These are phyloP conservation scores for Ctenomys sociabilis DNA, from an alignment of 2,113 vertebrate genomes.

Conservation along the genomic window DNA sequence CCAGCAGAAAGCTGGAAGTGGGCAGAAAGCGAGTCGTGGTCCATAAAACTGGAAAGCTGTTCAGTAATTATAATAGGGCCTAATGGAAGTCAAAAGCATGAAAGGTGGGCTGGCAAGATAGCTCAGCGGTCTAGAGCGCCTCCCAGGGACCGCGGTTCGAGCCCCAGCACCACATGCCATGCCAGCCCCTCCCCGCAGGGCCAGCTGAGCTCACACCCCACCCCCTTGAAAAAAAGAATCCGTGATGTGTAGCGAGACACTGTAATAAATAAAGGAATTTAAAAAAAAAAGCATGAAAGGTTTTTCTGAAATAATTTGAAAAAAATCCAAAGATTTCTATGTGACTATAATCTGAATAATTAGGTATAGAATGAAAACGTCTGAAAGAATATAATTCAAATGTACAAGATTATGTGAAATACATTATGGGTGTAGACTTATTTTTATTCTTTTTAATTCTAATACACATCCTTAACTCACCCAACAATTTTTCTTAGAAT, in stretches of 20 bases:
- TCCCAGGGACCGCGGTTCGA: no score
- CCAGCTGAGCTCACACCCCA: no score
- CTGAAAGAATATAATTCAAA: not conserved
- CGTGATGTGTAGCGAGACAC: no score
- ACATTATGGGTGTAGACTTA: not conserved
- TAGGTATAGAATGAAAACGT: not conserved
- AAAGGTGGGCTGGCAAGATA: no score
- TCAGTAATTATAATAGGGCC: not conserved
- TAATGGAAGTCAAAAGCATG: not conserved
- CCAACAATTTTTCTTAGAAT: not conserved
- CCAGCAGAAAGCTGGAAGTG: not conserved
- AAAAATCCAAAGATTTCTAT: not conserved
- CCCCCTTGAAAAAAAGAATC: no score
- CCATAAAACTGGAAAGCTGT: not conserved
- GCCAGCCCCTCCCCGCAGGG: no score
- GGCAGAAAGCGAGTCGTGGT: not conserved
- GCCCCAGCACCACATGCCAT: no score
- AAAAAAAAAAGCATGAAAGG: not conserved
- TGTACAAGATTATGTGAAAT: not conserved
- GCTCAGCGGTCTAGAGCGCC: no score
- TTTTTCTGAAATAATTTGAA: not conserved
- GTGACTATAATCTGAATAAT: not conserved
- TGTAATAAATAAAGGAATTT: no score
- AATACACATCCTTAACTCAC: slow-evolving; percentile 20
- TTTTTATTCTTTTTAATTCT: not conserved